These are phyloP conservation scores for Harpagus bidentatus DNA, from an alignment of 2,113 vertebrate genomes.

Conservation along the genomic window DNA sequence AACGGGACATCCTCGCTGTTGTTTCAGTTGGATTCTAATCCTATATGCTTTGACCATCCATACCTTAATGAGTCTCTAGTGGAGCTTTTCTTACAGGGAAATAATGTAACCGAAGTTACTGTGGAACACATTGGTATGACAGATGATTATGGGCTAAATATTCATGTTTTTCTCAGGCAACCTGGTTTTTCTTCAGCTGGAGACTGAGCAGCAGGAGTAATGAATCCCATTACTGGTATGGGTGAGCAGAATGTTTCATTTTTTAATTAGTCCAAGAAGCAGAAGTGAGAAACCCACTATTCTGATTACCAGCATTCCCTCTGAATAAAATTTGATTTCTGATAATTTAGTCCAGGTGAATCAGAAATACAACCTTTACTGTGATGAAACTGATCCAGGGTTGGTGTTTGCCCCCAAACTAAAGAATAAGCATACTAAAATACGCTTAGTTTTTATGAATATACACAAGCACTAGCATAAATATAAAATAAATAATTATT, in stretches of 20 bases:
- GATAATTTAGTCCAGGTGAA: neutral
- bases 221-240: neutral
- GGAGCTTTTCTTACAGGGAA: neutral
- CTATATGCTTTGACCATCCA: neutral
- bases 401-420: neutral
- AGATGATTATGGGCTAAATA: neutral
- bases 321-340: neutral
- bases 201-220: neutral
- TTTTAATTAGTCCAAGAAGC: neutral
- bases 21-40: neutral
- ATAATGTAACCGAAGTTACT: neutral
- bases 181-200: neutral
- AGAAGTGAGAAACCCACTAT: neutral
- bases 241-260: neutral
- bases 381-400: neutral
- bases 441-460: neutral
- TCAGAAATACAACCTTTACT: neutral
- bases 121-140: neutral
- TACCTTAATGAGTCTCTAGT: neutral
- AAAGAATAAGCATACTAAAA: neutral
- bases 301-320: neutral
- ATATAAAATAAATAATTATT: neutral
- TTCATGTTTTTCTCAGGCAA: neutral
- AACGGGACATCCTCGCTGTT: neutral
- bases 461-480: neutral